Base-by-base conservation (phyloP, 1,140 invertebrate species). In the Metopolophium dirhodum region DNA sequence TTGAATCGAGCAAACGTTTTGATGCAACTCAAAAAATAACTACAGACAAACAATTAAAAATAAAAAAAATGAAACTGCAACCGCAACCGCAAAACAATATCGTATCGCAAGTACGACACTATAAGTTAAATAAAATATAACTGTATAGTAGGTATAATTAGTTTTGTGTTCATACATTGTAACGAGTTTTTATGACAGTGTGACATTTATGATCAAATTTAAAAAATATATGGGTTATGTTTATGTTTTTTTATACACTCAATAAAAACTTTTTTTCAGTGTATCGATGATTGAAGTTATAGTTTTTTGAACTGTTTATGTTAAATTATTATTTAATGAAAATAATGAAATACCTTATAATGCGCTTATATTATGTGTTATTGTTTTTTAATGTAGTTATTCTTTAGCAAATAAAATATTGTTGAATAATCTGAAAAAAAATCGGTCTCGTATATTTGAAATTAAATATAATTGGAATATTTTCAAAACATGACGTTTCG, bases 181-280 rank as follows among this genome's bases (percentile, higher is more conserved):
- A 68, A 68, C n/a, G 61, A 68, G 61, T n/a, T 68, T 68, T 68
- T n/a, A 68, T 68, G 61, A 68, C 61, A 68, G 61, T 68, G n/a
- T 68, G 61, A 61, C 57, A 61, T 61, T 30, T 61, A 61, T 61
- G 57, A 68, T 68, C 11, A n/a, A n/a, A 7, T n/a, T n/a, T n/a
- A n/a, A 68, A 68, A 18, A 68, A 68, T 68, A 14, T 68, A 68
- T 68, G 3, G 30, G 30, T 68, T 68, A 68, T 18, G 61, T 68
- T 68, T n/a, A 37, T 37, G 37, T 7, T 57, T 57, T 57, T 57
- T 26, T 57, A 26, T 68, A 68, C 14, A 18, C n/a, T 68, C 11
- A 30, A n/a, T 18, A 18, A 30, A 68, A n/a, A 68, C 14, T 68
- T 61, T 68, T 68, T 61, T 68, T 14, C n/a, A 30, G 26, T 61